phyloP scores from a whole-genome alignment of 2,888 invertebrate genomes.

The Exocentrus adspersus region DNA sequence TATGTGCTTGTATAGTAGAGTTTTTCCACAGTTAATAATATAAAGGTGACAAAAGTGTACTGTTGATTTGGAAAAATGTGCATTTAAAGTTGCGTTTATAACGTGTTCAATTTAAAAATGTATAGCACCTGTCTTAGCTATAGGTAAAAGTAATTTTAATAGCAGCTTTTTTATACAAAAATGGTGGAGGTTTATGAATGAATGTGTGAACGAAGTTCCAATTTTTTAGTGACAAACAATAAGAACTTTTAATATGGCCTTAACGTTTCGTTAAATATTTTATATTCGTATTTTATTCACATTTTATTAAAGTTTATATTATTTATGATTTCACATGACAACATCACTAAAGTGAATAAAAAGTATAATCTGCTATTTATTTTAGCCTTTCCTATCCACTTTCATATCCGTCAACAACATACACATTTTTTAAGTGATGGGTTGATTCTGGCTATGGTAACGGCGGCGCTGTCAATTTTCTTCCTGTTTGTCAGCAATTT shows the following conservation, averaged over 20 bases:
- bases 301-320: constrained; percentile 58
- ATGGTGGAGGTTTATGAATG: constrained; percentile 57
- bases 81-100: constrained; percentile 32
- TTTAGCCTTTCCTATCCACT: constrained; percentile 6
- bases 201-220: constrained; percentile 42
- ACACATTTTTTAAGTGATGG: too few species aligned
- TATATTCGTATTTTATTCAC: constrained; percentile 61
- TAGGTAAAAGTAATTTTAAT: constrained; percentile 35
- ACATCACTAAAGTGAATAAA: constrained; percentile 59
- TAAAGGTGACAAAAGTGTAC: constrained; percentile 14
- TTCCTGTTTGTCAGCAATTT: too few species aligned
- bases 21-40: constrained; percentile 29
- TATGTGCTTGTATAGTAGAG: constrained; percentile 15
- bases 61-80: constrained; percentile 27
- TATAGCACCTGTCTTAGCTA: constrained; percentile 30
- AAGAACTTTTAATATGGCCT: constrained; percentile 52
- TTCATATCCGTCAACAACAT: too few species aligned
- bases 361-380: background rate
- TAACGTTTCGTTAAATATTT: constrained; percentile 58
- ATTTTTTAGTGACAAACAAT: constrained; percentile 35
- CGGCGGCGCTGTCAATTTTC: too few species aligned
- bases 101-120: constrained; percentile 34
- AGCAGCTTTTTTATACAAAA: constrained; percentile 53
- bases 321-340: constrained; percentile 58
- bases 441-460: too few species aligned